A percentile compares a stretch with the other conserved stretches of the same genome.
These are phyloP conservation scores for Chelon labrosus DNA, from an alignment of 2,797 vertebrate genomes.

Conservation along the genomic window DNA sequence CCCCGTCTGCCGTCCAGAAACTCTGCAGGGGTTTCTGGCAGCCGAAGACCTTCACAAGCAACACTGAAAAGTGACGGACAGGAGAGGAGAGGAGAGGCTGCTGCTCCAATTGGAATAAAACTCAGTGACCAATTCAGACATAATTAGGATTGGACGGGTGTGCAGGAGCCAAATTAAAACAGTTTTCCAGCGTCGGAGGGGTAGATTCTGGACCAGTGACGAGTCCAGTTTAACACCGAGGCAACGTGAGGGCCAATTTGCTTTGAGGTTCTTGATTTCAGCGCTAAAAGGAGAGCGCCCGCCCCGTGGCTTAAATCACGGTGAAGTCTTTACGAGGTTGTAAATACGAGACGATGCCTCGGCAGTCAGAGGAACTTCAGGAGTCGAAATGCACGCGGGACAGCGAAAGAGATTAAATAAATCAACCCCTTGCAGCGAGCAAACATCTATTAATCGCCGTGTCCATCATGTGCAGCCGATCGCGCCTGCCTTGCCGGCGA, in stretches of 20 bases:
- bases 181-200: constrained; percentile 31
- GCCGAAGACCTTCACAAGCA: constrained; percentile 53
- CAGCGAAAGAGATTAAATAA: constrained; percentile 68
- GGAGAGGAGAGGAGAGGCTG: constrained; percentile 37
- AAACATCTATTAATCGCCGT: constrained; percentile 73
- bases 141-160: constrained; percentile 56
- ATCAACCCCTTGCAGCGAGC: constrained; percentile 65
- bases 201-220: constrained; percentile 19
- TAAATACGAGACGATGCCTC: constrained; percentile 80
- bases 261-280: constrained; percentile 39
- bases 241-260: constrained; percentile 16
- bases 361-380: constrained; percentile 71
- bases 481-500: constrained; percentile 42
- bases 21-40: constrained; percentile 70
- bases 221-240: not conserved
- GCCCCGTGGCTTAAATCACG: constrained; percentile 78
- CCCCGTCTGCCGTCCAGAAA: constrained; percentile 58
- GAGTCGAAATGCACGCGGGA: constrained; percentile 66
- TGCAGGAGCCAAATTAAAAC: constrained; percentile 28
- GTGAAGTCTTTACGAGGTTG: constrained; percentile 78
- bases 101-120: constrained; percentile 52
- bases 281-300: constrained; percentile 29
- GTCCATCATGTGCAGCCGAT: constrained; percentile 76
- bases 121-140: constrained; percentile 50
- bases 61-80: constrained; percentile 63